Evolutionary conservation across 2,888 invertebrate species (phyloP).

Genomic region (Holacanthella duospinosa): DNA sequence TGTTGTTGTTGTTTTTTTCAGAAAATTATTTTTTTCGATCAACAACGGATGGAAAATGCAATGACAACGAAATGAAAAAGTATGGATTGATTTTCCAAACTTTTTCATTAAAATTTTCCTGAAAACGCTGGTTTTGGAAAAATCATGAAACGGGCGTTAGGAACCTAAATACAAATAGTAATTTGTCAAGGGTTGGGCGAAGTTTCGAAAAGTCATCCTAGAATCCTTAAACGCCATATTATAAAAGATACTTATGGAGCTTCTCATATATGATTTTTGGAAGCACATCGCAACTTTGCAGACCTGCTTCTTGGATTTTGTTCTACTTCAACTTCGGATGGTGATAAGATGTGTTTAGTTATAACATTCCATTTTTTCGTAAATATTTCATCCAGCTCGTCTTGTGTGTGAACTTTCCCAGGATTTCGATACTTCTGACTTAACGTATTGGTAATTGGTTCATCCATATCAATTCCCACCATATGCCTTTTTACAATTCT

Average conservation of each 20-base stretch:
- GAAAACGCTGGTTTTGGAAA: no score
- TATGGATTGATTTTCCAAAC: no score
- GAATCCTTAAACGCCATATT: background rate
- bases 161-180: no score
- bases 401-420: constrained; percentile 49
- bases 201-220: background rate
- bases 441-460: constrained; percentile 54
- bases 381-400: constrained; percentile 52
- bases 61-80: no score
- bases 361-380: constrained; percentile 64
- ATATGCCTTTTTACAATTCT: constrained; percentile 84
- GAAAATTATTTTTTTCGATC: no score
- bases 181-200: background rate
- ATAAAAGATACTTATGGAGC: no score
- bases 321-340: constrained; percentile 61
- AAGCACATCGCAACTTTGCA: constrained; percentile 76
- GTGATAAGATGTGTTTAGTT: constrained; percentile 67
- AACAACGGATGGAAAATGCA: no score
- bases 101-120: no score
- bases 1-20: no score
- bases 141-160: no score
- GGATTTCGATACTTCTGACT: constrained; percentile 62
- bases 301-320: constrained; percentile 76
- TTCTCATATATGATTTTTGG: no score
- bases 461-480: constrained; percentile 61